These are phyloP conservation scores for Caenorhabditis doughertyi DNA, from an alignment of 2,888 invertebrate species.

Conservation along the genomic window DNA sequence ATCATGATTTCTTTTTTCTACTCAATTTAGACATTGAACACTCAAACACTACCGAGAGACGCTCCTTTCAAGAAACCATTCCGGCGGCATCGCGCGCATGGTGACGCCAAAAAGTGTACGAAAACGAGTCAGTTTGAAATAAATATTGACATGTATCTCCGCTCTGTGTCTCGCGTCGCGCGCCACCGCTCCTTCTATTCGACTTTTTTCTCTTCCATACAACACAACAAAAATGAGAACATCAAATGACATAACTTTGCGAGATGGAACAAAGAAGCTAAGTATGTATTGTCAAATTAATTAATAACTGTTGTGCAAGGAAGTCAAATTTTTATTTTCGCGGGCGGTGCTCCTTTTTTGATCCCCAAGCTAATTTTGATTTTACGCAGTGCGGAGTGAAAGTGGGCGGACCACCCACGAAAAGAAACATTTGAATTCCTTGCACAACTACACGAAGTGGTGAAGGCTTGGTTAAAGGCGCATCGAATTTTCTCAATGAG, in stretches of 20 bases:
- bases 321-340: no score
- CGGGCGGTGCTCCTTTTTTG: no score
- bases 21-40: not conserved
- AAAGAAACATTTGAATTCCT: no score
- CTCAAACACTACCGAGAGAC: not conserved
- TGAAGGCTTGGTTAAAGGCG: no score
- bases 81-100: slow-evolving; percentile 46
- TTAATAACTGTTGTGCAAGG: no score
- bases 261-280: not conserved
- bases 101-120: slow-evolving; percentile 57
- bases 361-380: no score
- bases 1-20: no score
- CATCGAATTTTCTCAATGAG: no score
- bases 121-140: slow-evolving; percentile 64
- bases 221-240: slow-evolving; percentile 51
- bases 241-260: slow-evolving; percentile 25
- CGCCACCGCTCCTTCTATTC: slow-evolving; percentile 23
- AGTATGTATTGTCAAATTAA: no score
- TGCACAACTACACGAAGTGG: no score
- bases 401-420: no score
- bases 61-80: slow-evolving; percentile 40
- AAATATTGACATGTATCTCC: slow-evolving; percentile 63
- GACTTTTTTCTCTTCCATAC: slow-evolving; percentile 39
- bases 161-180: slow-evolving; percentile 24
- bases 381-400: no score